A percentile compares a stretch with the other conserved stretches of the same genome.
These are phyloP conservation scores for Nemotelus pantherinus DNA, from an alignment of 2,888 invertebrate genomes.

Conservation along the genomic window DNA sequence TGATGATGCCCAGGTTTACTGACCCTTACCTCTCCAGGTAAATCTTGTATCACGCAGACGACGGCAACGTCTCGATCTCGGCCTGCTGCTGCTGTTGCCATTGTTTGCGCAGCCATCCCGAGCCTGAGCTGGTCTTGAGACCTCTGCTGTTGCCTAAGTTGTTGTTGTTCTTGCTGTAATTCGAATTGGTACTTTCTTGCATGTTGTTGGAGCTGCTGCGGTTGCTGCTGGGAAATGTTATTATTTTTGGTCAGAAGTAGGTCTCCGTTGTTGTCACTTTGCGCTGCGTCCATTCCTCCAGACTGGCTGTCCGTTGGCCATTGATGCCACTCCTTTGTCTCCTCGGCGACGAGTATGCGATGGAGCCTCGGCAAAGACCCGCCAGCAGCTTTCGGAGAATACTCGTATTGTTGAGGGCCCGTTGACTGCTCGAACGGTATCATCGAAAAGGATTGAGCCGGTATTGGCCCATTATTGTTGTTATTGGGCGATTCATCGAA, in stretches of 20 bases:
- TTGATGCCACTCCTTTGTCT: conserved; percentile 1
- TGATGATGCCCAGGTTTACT: conserved; percentile 49
- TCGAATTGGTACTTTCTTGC: conserved; percentile 32
- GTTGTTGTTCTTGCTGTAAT: conserved; percentile 15
- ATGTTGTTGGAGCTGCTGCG: conserved; percentile 31
- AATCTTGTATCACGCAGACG: conserved; percentile 40
- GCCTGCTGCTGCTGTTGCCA: conserved; percentile 8
- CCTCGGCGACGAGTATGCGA: not conserved
- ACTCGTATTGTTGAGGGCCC: not conserved
- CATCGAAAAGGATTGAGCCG: conserved; percentile 5
- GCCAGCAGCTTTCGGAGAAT: conserved; percentile 7
- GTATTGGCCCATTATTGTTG: conserved; percentile 29
- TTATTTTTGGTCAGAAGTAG: conserved; percentile 47
- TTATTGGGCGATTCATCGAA: conserved; percentile 25
- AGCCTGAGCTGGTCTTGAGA: conserved; percentile 23
- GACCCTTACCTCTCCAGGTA: conserved; percentile 51
- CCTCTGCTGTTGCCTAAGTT: conserved; percentile 24
- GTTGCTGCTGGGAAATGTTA: conserved; percentile 14
- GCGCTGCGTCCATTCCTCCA: conserved; percentile 13
- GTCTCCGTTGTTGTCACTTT: conserved; percentile 48
- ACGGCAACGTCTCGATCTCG: conserved; percentile 34
- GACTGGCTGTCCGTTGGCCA: not conserved
- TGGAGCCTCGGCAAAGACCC: not conserved
- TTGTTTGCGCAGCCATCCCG: conserved; percentile 29
- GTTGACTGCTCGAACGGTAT: not conserved